These are phyloP conservation scores for Agonopterix heracliana DNA, from an alignment of 2,888 invertebrate genomes.

Conservation along the genomic window DNA sequence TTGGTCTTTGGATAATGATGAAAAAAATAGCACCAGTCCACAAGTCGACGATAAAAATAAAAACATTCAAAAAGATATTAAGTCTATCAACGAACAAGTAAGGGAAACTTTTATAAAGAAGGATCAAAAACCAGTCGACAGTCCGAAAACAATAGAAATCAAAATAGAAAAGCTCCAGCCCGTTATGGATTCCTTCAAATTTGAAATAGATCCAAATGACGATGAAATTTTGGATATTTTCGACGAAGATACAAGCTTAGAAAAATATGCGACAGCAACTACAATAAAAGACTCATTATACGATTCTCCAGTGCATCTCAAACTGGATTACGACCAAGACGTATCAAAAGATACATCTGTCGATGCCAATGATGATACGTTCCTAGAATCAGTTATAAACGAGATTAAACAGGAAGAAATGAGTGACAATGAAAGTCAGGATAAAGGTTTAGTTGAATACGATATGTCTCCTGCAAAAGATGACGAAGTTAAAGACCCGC, in stretches of 20 bases:
- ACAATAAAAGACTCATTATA: conserved; percentile 24
- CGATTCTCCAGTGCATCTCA: conserved; percentile 36
- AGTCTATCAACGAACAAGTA: conserved; percentile 7
- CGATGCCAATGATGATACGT: conserved; percentile 54
- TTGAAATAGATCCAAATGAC: conserved; percentile 58
- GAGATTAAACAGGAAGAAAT: conserved; percentile 61
- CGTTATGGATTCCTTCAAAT: conserved; percentile 60
- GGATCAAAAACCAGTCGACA: conserved; percentile 18
- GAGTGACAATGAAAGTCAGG: conserved; percentile 50
- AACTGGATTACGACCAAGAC: conserved; percentile 31
- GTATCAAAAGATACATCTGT: conserved; percentile 39
- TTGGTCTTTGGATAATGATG: conserved; percentile 67
- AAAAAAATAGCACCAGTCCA: conserved; percentile 45
- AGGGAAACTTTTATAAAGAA: conserved; percentile 18
- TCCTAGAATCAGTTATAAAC: conserved; percentile 63
- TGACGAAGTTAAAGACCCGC: conserved; percentile 20
- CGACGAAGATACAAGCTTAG: conserved; percentile 34
- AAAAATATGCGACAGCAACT: conserved; percentile 34
- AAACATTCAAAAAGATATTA: conserved; percentile 14
- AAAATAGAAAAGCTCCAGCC: conserved; percentile 53
- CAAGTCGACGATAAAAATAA: conserved; percentile 29
- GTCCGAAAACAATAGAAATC: conserved; percentile 12
- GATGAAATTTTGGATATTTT: conserved; percentile 52
- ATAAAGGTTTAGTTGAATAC: conserved; percentile 63
- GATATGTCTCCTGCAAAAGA: conserved; percentile 53